These are phyloP conservation scores for Dryomyza anilis DNA, from an alignment of 2,888 invertebrate species.

Conservation along the genomic window DNA sequence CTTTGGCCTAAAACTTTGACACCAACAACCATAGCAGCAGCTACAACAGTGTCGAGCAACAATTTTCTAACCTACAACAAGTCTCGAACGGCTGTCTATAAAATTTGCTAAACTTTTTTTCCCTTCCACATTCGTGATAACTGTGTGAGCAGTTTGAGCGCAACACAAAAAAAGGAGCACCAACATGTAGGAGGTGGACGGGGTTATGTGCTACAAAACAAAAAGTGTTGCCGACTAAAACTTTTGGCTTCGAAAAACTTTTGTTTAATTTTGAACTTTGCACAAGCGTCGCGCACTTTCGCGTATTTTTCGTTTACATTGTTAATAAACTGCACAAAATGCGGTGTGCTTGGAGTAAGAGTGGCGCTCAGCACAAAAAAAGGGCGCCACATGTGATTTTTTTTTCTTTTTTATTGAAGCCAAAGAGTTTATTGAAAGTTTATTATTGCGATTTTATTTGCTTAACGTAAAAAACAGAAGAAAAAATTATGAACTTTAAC, in stretches of 20 bases:
- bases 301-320: slow-evolving; percentile 17
- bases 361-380: not conserved
- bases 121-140: not conserved
- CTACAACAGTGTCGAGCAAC: not conserved
- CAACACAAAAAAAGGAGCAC: not conserved
- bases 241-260: slow-evolving; percentile 13
- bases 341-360: not conserved
- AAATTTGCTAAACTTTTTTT: not conserved
- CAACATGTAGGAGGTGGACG: not conserved
- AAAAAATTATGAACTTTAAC: too few relatives aligned
- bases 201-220: not conserved
- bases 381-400: not conserved
- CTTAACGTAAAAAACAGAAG: too few relatives aligned
- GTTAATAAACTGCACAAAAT: slow-evolving; percentile 18
- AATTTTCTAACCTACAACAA: not conserved
- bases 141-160: not conserved
- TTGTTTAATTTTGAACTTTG: slow-evolving; percentile 20
- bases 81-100: not conserved
- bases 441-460: not conserved
- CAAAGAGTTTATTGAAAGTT: slow-evolving; percentile 11
- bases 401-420: not conserved
- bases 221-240: slow-evolving; percentile 7
- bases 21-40: not conserved
- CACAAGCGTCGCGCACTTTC: not conserved
- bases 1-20: not conserved